Conservation (phyloP, 2,888 invertebrate species). For the Thymelicus lineola region DNA sequence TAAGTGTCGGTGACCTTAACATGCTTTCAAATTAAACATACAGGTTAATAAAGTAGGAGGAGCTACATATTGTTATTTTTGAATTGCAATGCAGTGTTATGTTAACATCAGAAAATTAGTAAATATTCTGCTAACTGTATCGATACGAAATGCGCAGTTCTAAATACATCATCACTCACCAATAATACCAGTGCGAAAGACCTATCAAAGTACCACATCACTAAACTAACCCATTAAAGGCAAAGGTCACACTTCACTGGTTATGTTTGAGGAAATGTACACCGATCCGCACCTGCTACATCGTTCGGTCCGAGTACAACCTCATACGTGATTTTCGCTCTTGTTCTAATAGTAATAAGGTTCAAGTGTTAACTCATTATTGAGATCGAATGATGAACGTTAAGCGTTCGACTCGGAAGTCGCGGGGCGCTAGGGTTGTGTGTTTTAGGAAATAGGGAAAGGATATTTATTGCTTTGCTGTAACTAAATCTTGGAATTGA, state of each 20-base stretch:
- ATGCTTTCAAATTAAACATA: too few species aligned
- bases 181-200: constrained; percentile 22
- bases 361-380: constrained; percentile 16
- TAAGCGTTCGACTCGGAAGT: constrained; percentile 19
- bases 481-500: background rate
- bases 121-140: constrained; percentile 14
- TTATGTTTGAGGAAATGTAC: constrained; percentile 32
- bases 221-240: constrained; percentile 16
- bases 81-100: too few species aligned
- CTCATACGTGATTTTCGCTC: constrained; percentile 10
- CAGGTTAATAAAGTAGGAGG: too few species aligned
- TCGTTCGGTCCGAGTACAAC: constrained; percentile 8
- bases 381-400: constrained; percentile 21
- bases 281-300: constrained; percentile 22
- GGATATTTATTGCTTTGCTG: background rate
- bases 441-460: constrained; percentile 14
- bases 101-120: too few species aligned
- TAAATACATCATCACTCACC: constrained; percentile 29
- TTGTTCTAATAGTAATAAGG: constrained; percentile 23
- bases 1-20: too few species aligned
- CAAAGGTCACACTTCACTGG: constrained; percentile 23
- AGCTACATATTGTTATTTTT: too few species aligned
- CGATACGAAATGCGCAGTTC: constrained; percentile 16
- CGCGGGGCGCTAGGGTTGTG: constrained; percentile 17
- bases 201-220: constrained; percentile 8